Conservation (phyloP, 2,888 invertebrate genomes). For the Palloptera scutellata region DNA sequence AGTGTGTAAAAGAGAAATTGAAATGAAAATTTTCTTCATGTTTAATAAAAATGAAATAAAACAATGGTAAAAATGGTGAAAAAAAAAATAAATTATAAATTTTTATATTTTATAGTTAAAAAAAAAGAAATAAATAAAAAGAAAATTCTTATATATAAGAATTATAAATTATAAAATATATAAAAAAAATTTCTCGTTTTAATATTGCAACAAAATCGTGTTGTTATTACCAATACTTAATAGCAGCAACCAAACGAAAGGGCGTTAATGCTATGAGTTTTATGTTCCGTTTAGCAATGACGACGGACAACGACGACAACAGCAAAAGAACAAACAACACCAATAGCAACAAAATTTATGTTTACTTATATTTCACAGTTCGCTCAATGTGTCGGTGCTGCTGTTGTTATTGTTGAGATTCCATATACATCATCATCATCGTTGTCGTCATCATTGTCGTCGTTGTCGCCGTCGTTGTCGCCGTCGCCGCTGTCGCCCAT, state of each 20-base stretch:
- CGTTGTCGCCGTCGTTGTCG: slow-evolving; percentile 3
- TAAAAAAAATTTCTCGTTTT: too few relatives aligned
- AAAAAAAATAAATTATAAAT: background rate
- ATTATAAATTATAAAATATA: too few relatives aligned
- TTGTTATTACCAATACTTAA: too few relatives aligned
- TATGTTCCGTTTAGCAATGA: too few relatives aligned
- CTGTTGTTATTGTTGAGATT: slow-evolving; percentile 21
- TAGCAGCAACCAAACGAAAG: too few relatives aligned
- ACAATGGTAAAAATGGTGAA: background rate
- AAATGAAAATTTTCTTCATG: too few relatives aligned
- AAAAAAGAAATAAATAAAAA: slow-evolving; percentile 4
- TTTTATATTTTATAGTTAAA: background rate
- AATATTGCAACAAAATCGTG: too few relatives aligned
- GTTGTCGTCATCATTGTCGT: slow-evolving; percentile 3
- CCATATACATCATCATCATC: slow-evolving; percentile 18
- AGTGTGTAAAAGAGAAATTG: background rate
- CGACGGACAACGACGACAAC: slow-evolving; percentile 16
- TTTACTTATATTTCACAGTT: slow-evolving; percentile 39
- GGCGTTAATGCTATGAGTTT: too few relatives aligned
- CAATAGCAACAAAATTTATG: slow-evolving; percentile 13
- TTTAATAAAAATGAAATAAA: background rate
- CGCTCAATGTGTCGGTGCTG: slow-evolving; percentile 7
- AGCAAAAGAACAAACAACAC: background rate
- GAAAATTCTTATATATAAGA: slow-evolving; percentile 7
- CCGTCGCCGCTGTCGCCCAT: slow-evolving; percentile 1